These are phyloP conservation scores for Sphenodon punctatus DNA, from an alignment of 2,797 vertebrate species.

Conservation along the genomic window DNA sequence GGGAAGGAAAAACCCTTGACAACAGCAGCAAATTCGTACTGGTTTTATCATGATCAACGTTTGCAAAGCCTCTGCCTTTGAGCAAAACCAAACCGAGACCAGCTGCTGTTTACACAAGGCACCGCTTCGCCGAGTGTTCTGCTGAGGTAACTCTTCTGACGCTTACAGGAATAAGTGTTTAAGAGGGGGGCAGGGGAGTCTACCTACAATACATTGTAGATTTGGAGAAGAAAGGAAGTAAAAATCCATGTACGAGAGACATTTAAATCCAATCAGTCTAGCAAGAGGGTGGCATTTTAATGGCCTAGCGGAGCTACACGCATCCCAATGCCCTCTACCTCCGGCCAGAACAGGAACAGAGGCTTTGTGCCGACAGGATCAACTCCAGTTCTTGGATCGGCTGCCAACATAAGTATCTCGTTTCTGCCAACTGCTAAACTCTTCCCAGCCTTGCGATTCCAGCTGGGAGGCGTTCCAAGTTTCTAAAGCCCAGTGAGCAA, in stretches of 20 bases:
- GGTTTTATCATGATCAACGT: not conserved
- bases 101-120: not conserved
- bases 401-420: not conserved
- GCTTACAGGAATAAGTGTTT: slow-evolving; percentile 11
- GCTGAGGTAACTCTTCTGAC: not conserved
- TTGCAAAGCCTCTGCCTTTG: not conserved
- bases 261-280: not conserved
- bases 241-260: too few species aligned
- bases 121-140: not conserved
- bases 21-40: not conserved
- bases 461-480: not conserved
- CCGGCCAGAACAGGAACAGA: not conserved
- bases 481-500: not conserved
- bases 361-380: not conserved
- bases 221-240: not conserved
- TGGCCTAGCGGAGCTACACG: not conserved
- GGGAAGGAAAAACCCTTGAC: not conserved
- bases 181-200: too few species aligned
- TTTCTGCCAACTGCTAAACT: not conserved
- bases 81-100: not conserved
- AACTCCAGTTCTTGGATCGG: not conserved
- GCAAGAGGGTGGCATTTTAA: not conserved
- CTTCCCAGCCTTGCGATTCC: not conserved
- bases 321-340: fast-evolving
- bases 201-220: fast-evolving